These are phyloP conservation scores for Hestina assimilis DNA, from an alignment of 1,140 invertebrate genomes.

Conservation along the genomic window DNA sequence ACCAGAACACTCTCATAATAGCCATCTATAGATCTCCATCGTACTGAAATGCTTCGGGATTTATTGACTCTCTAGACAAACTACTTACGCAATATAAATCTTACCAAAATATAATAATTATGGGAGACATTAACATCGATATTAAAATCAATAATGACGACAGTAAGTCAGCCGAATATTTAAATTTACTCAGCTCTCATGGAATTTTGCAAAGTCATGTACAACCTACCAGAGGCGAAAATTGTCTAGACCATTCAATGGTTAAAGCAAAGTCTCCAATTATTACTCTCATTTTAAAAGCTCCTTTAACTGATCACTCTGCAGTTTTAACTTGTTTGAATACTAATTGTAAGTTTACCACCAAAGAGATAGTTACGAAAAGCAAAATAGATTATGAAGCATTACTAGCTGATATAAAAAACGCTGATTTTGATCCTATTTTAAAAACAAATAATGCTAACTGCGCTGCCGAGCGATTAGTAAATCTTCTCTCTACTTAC, in stretches of 20 bases:
- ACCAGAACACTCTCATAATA: conserved; percentile 17
- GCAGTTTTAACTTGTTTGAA: background rate
- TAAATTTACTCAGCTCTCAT: conserved; percentile 15
- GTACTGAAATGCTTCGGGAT: conserved; percentile 11
- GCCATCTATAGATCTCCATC: conserved; percentile 28
- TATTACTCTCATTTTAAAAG: background rate
- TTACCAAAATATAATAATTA: conserved; percentile 25
- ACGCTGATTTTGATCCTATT: background rate
- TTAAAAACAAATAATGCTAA: background rate
- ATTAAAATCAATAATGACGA: conserved; percentile 16
- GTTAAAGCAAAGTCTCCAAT: conserved; percentile 11
- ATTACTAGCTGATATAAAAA: background rate
- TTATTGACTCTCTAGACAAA: conserved; percentile 25
- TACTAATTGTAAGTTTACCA: background rate
- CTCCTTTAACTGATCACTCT: conserved; percentile 4
- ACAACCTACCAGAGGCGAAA: conserved; percentile 12
- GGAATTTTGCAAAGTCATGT: conserved; percentile 14
- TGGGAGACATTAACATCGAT: conserved; percentile 31
- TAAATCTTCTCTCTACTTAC: background rate
- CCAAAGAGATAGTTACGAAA: background rate
- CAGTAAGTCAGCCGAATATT: conserved; percentile 10
- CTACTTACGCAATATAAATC: conserved; percentile 5
- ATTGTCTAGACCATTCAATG: conserved; percentile 24
- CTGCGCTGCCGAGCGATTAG: background rate
- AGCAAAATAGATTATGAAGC: background rate